A percentile compares a stretch with the other conserved stretches of the same genome.
These are phyloP conservation scores for Sinocyclocheilus rhinocerous DNA, from an alignment of 2,113 vertebrate species.

Conservation along the genomic window DNA sequence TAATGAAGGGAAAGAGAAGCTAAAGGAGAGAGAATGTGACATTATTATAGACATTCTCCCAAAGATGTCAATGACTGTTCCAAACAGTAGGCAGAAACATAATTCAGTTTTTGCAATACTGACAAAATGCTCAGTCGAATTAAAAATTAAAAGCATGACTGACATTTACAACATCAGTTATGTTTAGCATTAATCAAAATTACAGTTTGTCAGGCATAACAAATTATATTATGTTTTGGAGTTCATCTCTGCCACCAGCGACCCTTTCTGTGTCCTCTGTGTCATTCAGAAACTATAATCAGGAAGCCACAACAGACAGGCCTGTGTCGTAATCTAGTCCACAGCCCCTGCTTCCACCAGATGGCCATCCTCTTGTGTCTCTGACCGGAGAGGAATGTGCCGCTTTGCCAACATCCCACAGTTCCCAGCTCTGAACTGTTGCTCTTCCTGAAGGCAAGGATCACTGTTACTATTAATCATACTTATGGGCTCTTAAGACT, in stretches of 20 bases:
- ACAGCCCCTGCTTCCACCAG: slow-evolving; percentile 24
- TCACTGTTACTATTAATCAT: background rate
- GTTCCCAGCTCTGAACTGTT: background rate
- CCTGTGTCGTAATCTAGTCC: slow-evolving; percentile 34
- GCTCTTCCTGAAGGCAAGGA: background rate
- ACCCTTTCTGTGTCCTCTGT: background rate
- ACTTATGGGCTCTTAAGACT: background rate
- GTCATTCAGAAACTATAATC: slow-evolving; percentile 1
- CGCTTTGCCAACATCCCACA: slow-evolving; percentile 4
- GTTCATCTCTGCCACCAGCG: background rate
- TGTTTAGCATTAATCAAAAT: slow-evolving; percentile 1
- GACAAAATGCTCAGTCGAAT: background rate
- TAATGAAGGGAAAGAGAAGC: background rate
- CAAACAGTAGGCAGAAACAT: background rate
- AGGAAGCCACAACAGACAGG: slow-evolving; percentile 12
- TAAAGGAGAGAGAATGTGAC: background rate
- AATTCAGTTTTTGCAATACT: no score
- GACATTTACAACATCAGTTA: background rate
- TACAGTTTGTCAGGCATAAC: background rate
- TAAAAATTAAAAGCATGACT: background rate
- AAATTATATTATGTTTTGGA: background rate
- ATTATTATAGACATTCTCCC: background rate
- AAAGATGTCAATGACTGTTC: background rate
- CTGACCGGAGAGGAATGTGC: slow-evolving; percentile 41
- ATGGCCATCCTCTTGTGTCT: slow-evolving; percentile 24